phyloP scores from a whole-genome alignment of 1,140 invertebrate species.

The Hydropsyche tenuis region DNA sequence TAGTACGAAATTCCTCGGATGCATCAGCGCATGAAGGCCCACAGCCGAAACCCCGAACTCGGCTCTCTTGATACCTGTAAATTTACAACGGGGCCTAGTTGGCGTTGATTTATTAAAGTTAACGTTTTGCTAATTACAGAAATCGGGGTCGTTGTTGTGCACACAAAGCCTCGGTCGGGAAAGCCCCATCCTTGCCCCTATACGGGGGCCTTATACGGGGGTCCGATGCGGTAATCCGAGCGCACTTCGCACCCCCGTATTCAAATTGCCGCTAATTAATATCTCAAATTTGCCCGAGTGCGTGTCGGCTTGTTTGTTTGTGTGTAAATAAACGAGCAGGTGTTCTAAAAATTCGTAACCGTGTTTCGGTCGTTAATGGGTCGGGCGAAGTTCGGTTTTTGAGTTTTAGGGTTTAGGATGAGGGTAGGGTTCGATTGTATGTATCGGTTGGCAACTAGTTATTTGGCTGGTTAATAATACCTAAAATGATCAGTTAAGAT shows the following conservation, averaged over 20 bases:
- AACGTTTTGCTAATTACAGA: conserved; percentile 35
- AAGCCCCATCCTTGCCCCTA: too few species aligned
- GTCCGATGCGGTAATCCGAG: conserved; percentile 2
- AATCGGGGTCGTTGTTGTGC: conserved; percentile 18
- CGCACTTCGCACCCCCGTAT: background rate
- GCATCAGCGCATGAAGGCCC: background rate
- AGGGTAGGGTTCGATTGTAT: too few species aligned
- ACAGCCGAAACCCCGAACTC: background rate
- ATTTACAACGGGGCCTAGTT: conserved; percentile 10
- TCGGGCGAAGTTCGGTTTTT: too few species aligned
- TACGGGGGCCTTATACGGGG: too few species aligned
- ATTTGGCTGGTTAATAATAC: too few species aligned
- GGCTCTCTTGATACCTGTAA: conserved; percentile 8
- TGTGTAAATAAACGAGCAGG: too few species aligned
- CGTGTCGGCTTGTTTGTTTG: background rate
- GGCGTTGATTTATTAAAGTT: conserved; percentile 34
- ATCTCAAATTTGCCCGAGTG: conserved; percentile 24
- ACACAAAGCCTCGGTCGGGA: conserved; percentile 7
- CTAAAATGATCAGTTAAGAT: too few species aligned
- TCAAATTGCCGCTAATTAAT: conserved; percentile 30
- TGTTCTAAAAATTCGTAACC: background rate
- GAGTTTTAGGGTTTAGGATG: too few species aligned
- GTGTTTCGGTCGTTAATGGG: too few species aligned
- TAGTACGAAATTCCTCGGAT: background rate
- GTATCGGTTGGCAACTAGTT: too few species aligned